A percentile compares a stretch with the other conserved stretches of the same genome.
These are phyloP conservation scores for Atlantisia rogersi DNA, from an alignment of 2,113 vertebrate species.

Conservation along the genomic window DNA sequence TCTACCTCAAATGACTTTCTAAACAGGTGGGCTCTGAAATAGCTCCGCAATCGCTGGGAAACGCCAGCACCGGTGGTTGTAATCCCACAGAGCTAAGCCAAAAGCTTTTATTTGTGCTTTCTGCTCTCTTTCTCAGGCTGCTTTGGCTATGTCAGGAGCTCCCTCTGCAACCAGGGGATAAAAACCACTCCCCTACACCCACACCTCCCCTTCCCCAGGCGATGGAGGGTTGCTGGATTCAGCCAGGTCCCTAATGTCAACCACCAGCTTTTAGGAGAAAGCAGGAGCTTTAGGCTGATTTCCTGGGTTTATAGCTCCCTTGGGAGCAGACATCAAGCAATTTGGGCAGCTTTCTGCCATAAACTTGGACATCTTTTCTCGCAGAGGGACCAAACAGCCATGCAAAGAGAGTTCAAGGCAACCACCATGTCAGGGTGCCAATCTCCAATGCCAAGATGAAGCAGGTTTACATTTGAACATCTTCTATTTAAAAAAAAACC, in stretches of 20 bases:
- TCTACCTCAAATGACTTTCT: conserved; percentile 44
- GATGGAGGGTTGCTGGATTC: not conserved
- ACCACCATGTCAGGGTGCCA: not conserved
- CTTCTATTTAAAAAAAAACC: not conserved
- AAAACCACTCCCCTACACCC: not conserved
- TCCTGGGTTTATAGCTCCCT: not conserved
- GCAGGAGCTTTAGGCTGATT: not conserved
- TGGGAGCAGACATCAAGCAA: not conserved
- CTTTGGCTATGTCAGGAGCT: not conserved
- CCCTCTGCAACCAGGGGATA: not conserved
- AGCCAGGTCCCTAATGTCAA: not conserved
- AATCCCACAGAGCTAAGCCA: not conserved
- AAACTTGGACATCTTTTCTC: not conserved
- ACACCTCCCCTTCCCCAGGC: not conserved
- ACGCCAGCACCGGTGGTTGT: not conserved
- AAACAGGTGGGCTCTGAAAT: conserved; percentile 30
- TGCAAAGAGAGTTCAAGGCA: not conserved
- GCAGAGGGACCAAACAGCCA: not conserved
- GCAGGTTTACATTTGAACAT: conserved; percentile 10
- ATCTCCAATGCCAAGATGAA: not conserved
- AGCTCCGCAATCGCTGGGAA: not conserved
- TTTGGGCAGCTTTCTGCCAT: not conserved
- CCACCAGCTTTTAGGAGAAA: not conserved
- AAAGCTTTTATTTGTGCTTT: conserved; percentile 27
- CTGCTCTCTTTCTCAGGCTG: not conserved